Evolutionary conservation across 1,140 invertebrate species (phyloP).

Genomic region (Penaeus chinensis): DNA sequence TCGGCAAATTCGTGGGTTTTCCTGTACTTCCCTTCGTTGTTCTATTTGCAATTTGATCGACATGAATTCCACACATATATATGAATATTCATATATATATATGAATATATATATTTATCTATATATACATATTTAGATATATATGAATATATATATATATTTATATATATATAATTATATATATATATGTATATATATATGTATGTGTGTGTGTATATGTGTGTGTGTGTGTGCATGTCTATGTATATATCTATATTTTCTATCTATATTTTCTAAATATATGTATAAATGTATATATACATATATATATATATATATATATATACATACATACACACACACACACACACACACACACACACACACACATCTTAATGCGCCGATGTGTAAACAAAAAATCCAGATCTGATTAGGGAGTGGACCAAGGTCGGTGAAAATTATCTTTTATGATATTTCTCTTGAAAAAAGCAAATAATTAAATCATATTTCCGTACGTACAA

Average conservation of each 20-base stretch:
- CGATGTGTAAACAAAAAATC: neutral
- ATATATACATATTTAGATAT: neutral
- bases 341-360: neutral
- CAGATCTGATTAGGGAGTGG: neutral
- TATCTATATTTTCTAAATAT: neutral
- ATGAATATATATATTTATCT: conserved; percentile 17
- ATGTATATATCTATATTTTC: too few relatives aligned
- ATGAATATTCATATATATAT: conserved; percentile 20
- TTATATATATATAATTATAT: neutral
- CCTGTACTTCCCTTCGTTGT: too few relatives aligned
- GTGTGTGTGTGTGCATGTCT: too few relatives aligned
- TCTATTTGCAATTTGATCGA: too few relatives aligned
- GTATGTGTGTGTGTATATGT: neutral
- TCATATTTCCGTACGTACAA: too few relatives aligned
- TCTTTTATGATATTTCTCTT: too few relatives aligned
- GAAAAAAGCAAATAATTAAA: too few relatives aligned
- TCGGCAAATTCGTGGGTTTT: too few relatives aligned
- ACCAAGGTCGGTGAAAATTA: too few relatives aligned
- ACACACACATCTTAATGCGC: neutral
- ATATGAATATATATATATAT: neutral
- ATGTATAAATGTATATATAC: neutral
- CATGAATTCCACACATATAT: too few relatives aligned
- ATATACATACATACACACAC: neutral
- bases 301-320: conserved; percentile 10
- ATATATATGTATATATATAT: neutral